Base-by-base conservation (phyloP, 1,140 invertebrate species). In the Drosophila azteca region DNA sequence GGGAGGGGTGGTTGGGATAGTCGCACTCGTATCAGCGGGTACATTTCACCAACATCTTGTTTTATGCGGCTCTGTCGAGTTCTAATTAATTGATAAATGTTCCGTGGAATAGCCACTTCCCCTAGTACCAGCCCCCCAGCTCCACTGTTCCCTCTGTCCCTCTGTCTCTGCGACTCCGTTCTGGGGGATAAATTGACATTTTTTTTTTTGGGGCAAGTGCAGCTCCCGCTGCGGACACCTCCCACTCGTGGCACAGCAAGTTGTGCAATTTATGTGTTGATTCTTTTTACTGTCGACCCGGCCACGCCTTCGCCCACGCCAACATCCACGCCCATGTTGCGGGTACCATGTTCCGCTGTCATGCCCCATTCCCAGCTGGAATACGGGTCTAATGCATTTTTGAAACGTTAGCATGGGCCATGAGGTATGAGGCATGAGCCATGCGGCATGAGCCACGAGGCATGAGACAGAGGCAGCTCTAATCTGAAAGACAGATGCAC, bases 401-500 rank as follows among this genome's bases (percentile, higher is more conserved):
- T 76, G 65, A 76, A 69, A 72, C 66, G 73, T 59, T 50, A 52
- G 59, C 45, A 53, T 13, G 35, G 35, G 11, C 35, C 35, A 39
- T 39, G 35, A 13, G 35, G 35, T 11, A 39, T 1, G 35, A 39
- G 11, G 41, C 55, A 44, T 9, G 7, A 43, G 51, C 39, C 35
- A 39, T 39, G 31, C 11, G 31, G 31, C 31, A 35, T 0, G 31
- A 35, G 31, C 31, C 55, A 44, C 39, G 54, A 39, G 52, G 49
- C 54, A 39, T 13, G 11, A 13, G 35, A 13, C 35, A 5, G 35
- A 13, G 35, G 1, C 11, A 53, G 20, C 13, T 59, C 73, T 85
- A 74, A 87, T 87, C 81, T 65, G 46, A 48, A 77, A 84, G 68
- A 69, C 77, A 84, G 62, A 69, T 87, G 77, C 77, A 81, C 58